Evolutionary conservation across 2,797 vertebrate genomes (phyloP), one percentile per base, ranked within the genome.

Genomic region (Falco cherrug): DNA sequence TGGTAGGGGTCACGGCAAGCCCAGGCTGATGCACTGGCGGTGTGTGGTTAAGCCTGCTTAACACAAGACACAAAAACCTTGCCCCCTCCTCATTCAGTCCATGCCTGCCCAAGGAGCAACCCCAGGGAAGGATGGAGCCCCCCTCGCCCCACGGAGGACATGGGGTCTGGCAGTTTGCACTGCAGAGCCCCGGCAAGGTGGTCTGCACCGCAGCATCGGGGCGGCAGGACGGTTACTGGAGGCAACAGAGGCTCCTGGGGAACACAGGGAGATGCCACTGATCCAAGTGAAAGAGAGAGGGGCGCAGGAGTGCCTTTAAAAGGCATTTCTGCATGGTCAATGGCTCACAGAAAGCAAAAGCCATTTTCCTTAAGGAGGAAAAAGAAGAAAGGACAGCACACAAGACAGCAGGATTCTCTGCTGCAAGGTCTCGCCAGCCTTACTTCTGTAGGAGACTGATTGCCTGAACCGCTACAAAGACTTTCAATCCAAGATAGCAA

Each of bases 1-100:
- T 5, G 10, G 0, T 0, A 0, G 1, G 22, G 19, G 35, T n/a
- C 16, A 11, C 6, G 1, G n/a, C 3, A 1, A 64, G 6, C 4
- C 59, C 3, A 4, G 65, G 35, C 33, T 54, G 31, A 1, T 0
- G 28, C 6, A 0, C 24, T 1, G 24, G 31, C 3, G 24, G 13
- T 15, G 5, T 2, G 3, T 3, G 16, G 6, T 45, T 8, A 6
- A 4, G 25, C 8, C 24, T 2, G 20, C 26, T 41, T 13, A 41
- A 45, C 33, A 21, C 25, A 61, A 24, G 74, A 39, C 20, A 50
- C 15, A 29, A 28, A 35, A 18, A 6, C 13, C 63, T 15, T 35
- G 6, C 48, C 39, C 57, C n/a, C 31, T 3, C 16, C 31, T 57
- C 18, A 3, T 20, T 33, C 3, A 3, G 10, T 11, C 64, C 10